These are phyloP conservation scores for Pangasianodon gigas DNA, from an alignment of 2,113 vertebrate species.

Conservation along the genomic window DNA sequence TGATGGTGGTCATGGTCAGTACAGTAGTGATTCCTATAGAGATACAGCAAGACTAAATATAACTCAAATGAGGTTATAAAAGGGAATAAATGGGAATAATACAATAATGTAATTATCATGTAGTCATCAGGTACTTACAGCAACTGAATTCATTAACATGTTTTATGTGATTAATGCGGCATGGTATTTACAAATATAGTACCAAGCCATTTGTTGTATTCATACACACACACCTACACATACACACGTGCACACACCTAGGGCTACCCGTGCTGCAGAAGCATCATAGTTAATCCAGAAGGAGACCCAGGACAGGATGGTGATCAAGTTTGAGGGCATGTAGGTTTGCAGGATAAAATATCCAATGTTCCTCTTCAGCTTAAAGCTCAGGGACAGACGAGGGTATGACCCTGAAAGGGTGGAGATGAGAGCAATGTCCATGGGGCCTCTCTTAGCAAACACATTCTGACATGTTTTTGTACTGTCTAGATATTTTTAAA, in stretches of 20 bases:
- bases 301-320: constrained; percentile 88
- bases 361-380: constrained; percentile 88
- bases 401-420: constrained; percentile 85
- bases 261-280: constrained; percentile 91
- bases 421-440: constrained; percentile 20
- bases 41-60: constrained; percentile 21
- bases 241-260: constrained; percentile 74
- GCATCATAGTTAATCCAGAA: constrained; percentile 96
- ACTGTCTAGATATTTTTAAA: background rate
- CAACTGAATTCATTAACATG: background rate
- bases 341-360: constrained; percentile 93
- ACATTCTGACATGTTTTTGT: constrained; percentile 14
- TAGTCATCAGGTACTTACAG: background rate
- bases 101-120: background rate
- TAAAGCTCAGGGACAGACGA: constrained; percentile 86
- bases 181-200: background rate
- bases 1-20: constrained; percentile 96
- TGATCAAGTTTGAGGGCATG: constrained; percentile 88
- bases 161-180: background rate
- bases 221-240: constrained; percentile 17
- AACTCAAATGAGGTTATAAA: background rate
- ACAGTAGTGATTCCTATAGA: constrained; percentile 90
- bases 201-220: background rate
- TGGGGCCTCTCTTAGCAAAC: background rate
- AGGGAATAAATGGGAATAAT: background rate